Base-by-base conservation (phyloP, 2,888 invertebrate genomes). In the Stictocephala bisonia region DNA sequence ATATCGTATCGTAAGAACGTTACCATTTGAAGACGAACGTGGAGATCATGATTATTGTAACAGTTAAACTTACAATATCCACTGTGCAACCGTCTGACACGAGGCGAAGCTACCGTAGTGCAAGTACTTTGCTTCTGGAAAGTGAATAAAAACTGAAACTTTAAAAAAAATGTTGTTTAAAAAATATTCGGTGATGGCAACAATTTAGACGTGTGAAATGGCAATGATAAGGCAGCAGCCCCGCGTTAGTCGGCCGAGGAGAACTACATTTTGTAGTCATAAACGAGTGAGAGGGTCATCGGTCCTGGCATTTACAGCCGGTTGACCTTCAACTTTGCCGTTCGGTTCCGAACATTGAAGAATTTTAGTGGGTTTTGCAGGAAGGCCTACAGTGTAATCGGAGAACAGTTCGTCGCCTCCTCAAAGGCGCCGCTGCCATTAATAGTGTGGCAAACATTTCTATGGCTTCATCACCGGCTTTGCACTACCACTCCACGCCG, bases 301-400 rank as follows among this genome's bases (percentile, higher is more conserved):
- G 40, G 40, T 60, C 41, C 41, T 3, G 44, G 44, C 15, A 44
- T 64, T 64, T 64, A 64, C 64, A 26, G 18, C 41, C 41, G 9
- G 56, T 24, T 51, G 70, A 26, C 70, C 70, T 70, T 70, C 70
- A 56, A 56, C 70, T 53, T 24, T 26, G 51, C n/a, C 58, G 64
- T 64, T 64, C 64, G 44, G 64, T 40, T 64, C 64, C 24, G 64
- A 64, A 26, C 64, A 64, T 64, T 64, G 64, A 64, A 64, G 64
- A 64, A 64, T 70, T 70, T 70, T 70, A 70, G 70, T 56, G 27
- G 56, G 56, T 50, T 70, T 70, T 41, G 64, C 40, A 56, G 56
- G 56, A 13, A 40, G 70, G 56, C 40, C 15, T 64, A 64, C 24
- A 15, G 64, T 2, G 44, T 64, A 64, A 64, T 64, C 27, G 64